Percentiles rank a stretch among this genome's conserved stretches.
Conservation (phyloP, 2,797 vertebrate genomes). For the Thalassophryne amazonica region DNA sequence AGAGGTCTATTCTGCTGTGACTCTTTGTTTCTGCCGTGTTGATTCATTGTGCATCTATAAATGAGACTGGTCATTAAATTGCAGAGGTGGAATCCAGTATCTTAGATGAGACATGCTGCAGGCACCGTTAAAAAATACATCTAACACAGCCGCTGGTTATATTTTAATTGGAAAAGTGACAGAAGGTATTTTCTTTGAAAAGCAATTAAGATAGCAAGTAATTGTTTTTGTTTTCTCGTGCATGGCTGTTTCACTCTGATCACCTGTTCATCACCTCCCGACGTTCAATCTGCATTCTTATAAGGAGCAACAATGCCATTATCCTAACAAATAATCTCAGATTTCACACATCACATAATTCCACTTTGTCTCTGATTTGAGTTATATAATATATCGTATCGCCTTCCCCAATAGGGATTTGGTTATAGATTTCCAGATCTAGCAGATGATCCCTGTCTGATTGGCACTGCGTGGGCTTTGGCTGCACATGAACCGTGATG, state of each 20-base stretch:
- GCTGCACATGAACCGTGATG: conserved; percentile 50
- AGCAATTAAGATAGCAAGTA: conserved; percentile 77
- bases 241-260: conserved; percentile 35
- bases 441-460: conserved; percentile 57
- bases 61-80: conserved; percentile 59
- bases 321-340: neutral
- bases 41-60: conserved; percentile 42
- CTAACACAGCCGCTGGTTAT: conserved; percentile 64
- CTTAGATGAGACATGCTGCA: conserved; percentile 58
- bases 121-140: conserved; percentile 73
- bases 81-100: conserved; percentile 51
- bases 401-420: neutral
- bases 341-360: neutral
- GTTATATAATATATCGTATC: neutral
- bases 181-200: conserved; percentile 71
- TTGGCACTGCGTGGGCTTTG: conserved; percentile 53
- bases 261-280: neutral
- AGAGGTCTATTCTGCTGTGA: neutral
- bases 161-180: conserved; percentile 82
- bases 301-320: neutral
- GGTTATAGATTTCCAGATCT: conserved; percentile 49
- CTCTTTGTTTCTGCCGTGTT: conserved; percentile 27
- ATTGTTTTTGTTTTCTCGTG: conserved; percentile 71
- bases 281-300: neutral
- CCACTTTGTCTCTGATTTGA: neutral